Conservation (phyloP, 1,140 invertebrate genomes). For the Oedothorax gibbosus region DNA sequence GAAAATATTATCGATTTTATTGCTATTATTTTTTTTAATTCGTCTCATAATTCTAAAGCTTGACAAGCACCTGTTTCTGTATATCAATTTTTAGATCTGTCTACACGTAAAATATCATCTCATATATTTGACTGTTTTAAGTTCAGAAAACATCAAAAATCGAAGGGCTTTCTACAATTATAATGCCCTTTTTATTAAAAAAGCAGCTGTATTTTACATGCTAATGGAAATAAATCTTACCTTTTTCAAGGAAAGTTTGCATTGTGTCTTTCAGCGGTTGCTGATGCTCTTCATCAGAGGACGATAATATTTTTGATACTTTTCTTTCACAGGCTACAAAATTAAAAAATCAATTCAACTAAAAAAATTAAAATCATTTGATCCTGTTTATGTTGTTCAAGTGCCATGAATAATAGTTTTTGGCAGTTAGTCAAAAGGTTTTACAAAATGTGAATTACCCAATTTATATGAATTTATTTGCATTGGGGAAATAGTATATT, state of each 20-base stretch:
- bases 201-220: neutral
- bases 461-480: too few relatives aligned
- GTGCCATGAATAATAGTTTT: neutral
- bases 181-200: neutral
- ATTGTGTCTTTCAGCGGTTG: slow-evolving; percentile 38
- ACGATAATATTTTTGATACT: slow-evolving; percentile 34
- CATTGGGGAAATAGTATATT: too few relatives aligned
- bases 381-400: neutral
- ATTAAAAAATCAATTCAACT: neutral
- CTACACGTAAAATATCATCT: too few relatives aligned
- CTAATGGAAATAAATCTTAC: slow-evolving; percentile 14
- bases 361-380: neutral
- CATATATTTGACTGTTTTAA: too few relatives aligned
- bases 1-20: too few relatives aligned
- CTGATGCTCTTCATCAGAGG: slow-evolving; percentile 31
- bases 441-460: neutral
- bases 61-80: too few relatives aligned
- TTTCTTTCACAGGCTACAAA: slow-evolving; percentile 44
- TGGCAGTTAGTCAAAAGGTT: neutral
- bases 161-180: neutral
- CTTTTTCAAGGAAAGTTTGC: slow-evolving; percentile 42
- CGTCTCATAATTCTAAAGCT: too few relatives aligned
- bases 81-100: too few relatives aligned
- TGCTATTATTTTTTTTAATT: too few relatives aligned
- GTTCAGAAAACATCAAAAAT: too few relatives aligned